A percentile compares a stretch with the other conserved stretches of the same genome.
phyloP scores from a whole-genome alignment of 2,797 vertebrate species.

The Chiloscyllium punctatum region DNA sequence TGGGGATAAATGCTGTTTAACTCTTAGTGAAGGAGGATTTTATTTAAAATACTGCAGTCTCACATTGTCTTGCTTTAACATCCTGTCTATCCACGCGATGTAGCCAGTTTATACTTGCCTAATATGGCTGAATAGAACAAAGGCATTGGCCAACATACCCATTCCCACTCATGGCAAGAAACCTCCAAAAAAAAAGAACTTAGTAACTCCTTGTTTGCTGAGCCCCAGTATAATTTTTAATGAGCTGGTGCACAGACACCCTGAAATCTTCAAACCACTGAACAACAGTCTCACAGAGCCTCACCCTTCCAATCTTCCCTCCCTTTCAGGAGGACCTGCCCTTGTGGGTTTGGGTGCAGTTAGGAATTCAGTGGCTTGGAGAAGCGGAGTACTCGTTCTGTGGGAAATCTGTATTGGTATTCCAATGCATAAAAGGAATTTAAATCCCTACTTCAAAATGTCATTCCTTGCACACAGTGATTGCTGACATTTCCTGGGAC shows the following conservation, averaged over 20 bases:
- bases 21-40: neutral
- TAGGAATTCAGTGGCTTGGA: neutral
- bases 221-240: neutral
- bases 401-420: neutral
- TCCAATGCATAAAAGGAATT: neutral
- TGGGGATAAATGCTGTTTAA: neutral
- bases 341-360: neutral
- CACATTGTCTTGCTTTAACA: neutral
- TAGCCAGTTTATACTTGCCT: neutral
- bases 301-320: neutral
- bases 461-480: neutral
- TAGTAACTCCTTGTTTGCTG: neutral
- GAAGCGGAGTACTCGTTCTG: neutral
- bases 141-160: neutral
- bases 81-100: neutral
- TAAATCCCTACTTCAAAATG: neutral
- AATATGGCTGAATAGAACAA: neutral
- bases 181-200: neutral
- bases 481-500: neutral
- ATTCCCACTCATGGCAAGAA: neutral
- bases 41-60: neutral
- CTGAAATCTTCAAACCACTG: neutral
- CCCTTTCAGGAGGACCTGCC: neutral
- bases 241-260: neutral
- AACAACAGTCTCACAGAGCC: neutral